Percentiles rank a stretch among this genome's conserved stretches.
These are phyloP conservation scores for Sipha maydis DNA, from an alignment of 2,888 invertebrate species.

Conservation along the genomic window DNA sequence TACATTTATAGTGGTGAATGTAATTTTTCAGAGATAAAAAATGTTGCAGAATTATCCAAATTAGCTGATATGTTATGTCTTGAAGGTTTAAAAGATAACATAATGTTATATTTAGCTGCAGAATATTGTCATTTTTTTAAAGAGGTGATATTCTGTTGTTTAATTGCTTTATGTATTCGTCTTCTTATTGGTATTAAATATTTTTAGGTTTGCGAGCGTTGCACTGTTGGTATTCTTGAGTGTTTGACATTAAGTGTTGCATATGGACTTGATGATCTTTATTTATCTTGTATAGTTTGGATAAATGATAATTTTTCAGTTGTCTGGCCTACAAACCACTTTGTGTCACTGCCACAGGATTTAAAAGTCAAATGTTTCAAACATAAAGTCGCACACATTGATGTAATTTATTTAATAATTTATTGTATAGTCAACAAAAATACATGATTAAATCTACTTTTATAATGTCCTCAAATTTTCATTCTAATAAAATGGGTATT, in stretches of 20 bases:
- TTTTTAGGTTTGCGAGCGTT: slow-evolving; percentile 85
- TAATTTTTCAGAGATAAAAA: slow-evolving; percentile 86
- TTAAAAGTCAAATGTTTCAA: slow-evolving; percentile 85
- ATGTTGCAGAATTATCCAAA: slow-evolving; percentile 86
- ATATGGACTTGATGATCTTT: slow-evolving; percentile 87
- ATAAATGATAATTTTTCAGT: slow-evolving; percentile 85
- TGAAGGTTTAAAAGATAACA: slow-evolving; percentile 91
- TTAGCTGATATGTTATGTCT: slow-evolving; percentile 89
- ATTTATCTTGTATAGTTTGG: slow-evolving; percentile 87
- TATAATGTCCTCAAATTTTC: not conserved
- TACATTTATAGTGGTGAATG: slow-evolving; percentile 95
- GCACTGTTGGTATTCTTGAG: slow-evolving; percentile 86
- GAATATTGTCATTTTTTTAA: slow-evolving; percentile 96
- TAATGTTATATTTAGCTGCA: slow-evolving; percentile 84
- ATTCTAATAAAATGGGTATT: slow-evolving; percentile 2
- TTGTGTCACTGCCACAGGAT: slow-evolving; percentile 85
- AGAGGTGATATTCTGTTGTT: slow-evolving; percentile 71
- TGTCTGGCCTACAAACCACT: slow-evolving; percentile 92
- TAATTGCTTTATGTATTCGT: slow-evolving; percentile 47
- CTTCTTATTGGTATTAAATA: slow-evolving; percentile 16
- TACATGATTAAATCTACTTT: not conserved
- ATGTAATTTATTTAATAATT: slow-evolving; percentile 65
- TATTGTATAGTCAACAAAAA: slow-evolving; percentile 1
- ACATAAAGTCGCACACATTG: slow-evolving; percentile 83
- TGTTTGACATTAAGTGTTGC: slow-evolving; percentile 86